Evolutionary conservation across 2,888 invertebrate genomes (phyloP), one percentile per base, ranked within the genome.

Genomic region (Cyrtodaria siliqua): DNA sequence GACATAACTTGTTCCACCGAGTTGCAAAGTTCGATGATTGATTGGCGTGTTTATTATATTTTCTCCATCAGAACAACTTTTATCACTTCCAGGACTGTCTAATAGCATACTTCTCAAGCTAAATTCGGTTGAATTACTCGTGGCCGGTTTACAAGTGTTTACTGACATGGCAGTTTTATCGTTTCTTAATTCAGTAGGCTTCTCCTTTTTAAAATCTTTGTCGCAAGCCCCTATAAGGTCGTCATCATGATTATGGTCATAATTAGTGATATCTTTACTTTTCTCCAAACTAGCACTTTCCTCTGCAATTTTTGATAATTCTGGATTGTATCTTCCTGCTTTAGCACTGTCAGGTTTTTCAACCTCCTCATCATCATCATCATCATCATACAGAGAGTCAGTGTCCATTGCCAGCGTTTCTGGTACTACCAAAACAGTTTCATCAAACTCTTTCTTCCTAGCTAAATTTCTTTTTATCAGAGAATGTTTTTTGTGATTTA

Each of bases 361-460:
- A 47, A 29, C n/a, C 40, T 40, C 33, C 16, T 29, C 55, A 20
- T 60, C 60, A 44, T 60, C 60, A 23, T 69, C 66, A 14, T 38
- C 53, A 24, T 70, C 70, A 57, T 33, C 27, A 63, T 33, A 40
- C 23, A 60, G 52, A 12, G 40, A 33, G 50, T 70, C 77, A 12
- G 57, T 56, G 14, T 49, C 79, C n/a, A 71, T 44, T 16, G 76
- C 63, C 24, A 76, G 55, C 1, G 83, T 80, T 61, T 83, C 83
- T 20, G 83, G 80, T 0, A 82, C 75, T 18, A 76, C 56, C 14
- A 72, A 26, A 0, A 72, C 38, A 29, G 49, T 64, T 9, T 26
- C 38, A 29, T 55, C 49, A 50, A 50, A 33, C 33, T 33, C 33
- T n/a, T 26, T 55, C 23, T 44, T 44, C 23, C 14, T 29, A 52